phyloP scores from a whole-genome alignment of 2,797 vertebrate species.

The Florisuga fusca region DNA sequence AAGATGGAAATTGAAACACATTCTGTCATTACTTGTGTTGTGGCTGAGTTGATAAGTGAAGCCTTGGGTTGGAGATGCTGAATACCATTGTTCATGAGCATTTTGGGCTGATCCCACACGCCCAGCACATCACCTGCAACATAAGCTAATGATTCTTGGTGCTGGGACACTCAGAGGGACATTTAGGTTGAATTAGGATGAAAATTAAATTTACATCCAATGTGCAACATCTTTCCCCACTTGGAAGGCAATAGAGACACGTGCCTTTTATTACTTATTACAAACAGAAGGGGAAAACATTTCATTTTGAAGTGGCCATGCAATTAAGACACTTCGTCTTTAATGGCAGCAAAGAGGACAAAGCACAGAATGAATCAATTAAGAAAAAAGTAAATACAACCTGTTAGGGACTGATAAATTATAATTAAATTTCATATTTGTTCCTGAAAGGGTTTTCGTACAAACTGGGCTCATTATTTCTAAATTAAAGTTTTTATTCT shows the following conservation, averaged over 20 bases:
- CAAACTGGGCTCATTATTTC: neutral
- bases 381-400: neutral
- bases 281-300: neutral
- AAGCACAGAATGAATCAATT: neutral
- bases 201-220: neutral
- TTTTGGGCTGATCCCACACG: neutral
- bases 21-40: neutral
- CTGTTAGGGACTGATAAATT: neutral
- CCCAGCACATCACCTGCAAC: neutral
- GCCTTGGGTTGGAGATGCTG: neutral
- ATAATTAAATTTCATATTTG: neutral
- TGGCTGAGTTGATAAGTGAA: neutral
- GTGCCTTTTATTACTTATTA: neutral
- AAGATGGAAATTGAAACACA: neutral
- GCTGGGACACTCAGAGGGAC: neutral
- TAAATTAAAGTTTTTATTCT: slow-evolving; percentile 41
- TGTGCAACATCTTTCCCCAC: neutral
- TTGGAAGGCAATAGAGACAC: neutral
- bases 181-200: neutral
- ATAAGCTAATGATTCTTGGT: neutral
- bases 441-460: neutral
- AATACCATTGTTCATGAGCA: fast-evolving
- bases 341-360: neutral
- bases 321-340: neutral
- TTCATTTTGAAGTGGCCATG: neutral